Base-by-base conservation (phyloP, 1,140 invertebrate genomes). In the Apis laboriosa region DNA sequence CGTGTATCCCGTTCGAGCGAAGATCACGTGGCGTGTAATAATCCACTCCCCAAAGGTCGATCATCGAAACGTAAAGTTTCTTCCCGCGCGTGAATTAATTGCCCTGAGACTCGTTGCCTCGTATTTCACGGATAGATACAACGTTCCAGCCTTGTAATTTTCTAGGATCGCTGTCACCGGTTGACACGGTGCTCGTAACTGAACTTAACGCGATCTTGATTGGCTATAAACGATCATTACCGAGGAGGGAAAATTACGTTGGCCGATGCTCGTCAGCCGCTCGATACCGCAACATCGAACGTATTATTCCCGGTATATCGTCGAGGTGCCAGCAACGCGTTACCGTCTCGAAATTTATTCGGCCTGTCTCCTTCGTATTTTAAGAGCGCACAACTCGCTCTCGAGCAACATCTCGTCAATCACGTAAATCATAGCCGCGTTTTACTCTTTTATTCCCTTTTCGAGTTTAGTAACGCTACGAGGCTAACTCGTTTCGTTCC, bases 201-300 rank as follows among this genome's bases (percentile, higher is more conserved):
- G 77, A 75, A 71, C 85, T 75, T 80, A 83, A 88, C 81, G 79
- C 79, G 60, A 79, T 74, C 81, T 75, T 87, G 89, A 90, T 90
- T 90, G 88, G 85, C 81, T 79, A 84, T 90, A 90, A 90, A 90
- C 80, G 88, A 89, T 89, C 84, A 82, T 90, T 90, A 90, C 79
- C 58, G 77, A 73, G 76, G 63, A 61, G 63, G 43, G 85, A n/a
- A 89, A 89, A 88, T 88, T 89, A 74, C 74, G 72, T 49, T 51
- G 49, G 68, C 4, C 7, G 24, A 56, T 63, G 70, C 24, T 74
- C 74, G 75, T 78, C 84, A 79, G 55, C 13, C 24, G 53, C 28
- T 34, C 75, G 63, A 72, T 61, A 68, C 53, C 53, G 70, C 55
- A 71, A 87, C 64, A 64, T 63, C 73, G 75, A 49, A 5, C 19